A percentile compares a stretch with the other conserved stretches of the same genome.
phyloP scores from a whole-genome alignment of 2,888 invertebrate species.

The Agrotis puta region DNA sequence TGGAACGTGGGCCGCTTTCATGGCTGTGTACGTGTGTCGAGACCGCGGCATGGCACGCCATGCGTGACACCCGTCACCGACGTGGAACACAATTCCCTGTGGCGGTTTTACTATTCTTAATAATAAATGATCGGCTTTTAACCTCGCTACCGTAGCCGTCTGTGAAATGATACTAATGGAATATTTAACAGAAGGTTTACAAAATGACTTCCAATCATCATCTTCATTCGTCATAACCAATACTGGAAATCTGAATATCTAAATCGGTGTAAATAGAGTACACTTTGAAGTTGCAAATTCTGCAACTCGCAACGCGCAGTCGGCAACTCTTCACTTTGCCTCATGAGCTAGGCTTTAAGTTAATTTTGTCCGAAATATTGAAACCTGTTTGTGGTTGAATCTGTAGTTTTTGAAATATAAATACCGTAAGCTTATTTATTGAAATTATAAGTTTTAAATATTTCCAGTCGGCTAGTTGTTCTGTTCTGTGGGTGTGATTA shows the following conservation, averaged over 20 bases:
- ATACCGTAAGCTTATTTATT: neutral
- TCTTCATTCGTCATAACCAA: too few relatives aligned
- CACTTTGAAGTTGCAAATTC: constrained; percentile 9
- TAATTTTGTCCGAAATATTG: constrained; percentile 9
- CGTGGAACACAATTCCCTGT: constrained; percentile 14
- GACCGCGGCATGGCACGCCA: neutral
- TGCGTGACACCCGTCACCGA: constrained; percentile 24
- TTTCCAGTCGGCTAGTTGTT: neutral
- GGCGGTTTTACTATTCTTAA: constrained; percentile 1
- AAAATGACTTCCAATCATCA: too few relatives aligned
- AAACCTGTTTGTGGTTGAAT: neutral
- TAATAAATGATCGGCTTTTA: constrained; percentile 12
- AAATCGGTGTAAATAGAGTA: neutral
- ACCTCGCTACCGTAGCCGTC: neutral
- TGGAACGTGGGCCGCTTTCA: constrained; percentile 29
- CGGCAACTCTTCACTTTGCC: constrained; percentile 2
- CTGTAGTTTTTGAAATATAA: neutral
- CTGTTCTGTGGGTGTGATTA: too few relatives aligned
- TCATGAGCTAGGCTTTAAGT: constrained; percentile 7
- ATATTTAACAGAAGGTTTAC: too few relatives aligned
- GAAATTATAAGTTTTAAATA: neutral
- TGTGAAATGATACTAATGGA: too few relatives aligned
- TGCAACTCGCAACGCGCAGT: neutral
- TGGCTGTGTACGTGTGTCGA: constrained; percentile 26
- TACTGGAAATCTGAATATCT: neutral